Evolutionary conservation across 1,140 invertebrate species (phyloP).

Genomic region (Diorhabda sublineata): DNA sequence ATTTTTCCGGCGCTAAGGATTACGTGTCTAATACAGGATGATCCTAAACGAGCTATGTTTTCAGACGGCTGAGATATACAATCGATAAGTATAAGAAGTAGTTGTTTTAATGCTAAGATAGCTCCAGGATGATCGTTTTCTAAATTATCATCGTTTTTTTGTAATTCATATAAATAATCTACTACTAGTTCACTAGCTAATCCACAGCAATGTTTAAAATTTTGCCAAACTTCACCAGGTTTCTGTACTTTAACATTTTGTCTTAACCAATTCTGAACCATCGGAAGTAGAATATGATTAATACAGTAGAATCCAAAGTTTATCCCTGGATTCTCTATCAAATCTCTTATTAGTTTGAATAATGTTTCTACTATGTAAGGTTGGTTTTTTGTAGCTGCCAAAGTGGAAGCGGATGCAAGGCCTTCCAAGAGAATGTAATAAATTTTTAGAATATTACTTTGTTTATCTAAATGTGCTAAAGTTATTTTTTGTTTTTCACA

Average conservation of each 20-base stretch:
- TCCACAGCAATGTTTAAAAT: slow-evolving; percentile 91
- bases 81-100: slow-evolving; percentile 82
- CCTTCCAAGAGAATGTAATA: slow-evolving; percentile 91
- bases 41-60: slow-evolving; percentile 82
- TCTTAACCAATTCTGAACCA: slow-evolving; percentile 84
- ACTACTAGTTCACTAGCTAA: slow-evolving; percentile 88
- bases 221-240: slow-evolving; percentile 73
- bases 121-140: slow-evolving; percentile 50
- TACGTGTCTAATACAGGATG: slow-evolving; percentile 86
- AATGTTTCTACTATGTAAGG: slow-evolving; percentile 80
- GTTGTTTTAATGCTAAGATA: slow-evolving; percentile 79
- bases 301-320: slow-evolving; percentile 85
- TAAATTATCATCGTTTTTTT: slow-evolving; percentile 45
- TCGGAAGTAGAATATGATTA: slow-evolving; percentile 83
- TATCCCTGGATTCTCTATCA: slow-evolving; percentile 71
- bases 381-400: slow-evolving; percentile 79
- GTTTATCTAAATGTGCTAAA: slow-evolving; percentile 69
- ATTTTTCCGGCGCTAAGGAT: slow-evolving; percentile 77
- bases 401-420: slow-evolving; percentile 73
- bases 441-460: slow-evolving; percentile 81
- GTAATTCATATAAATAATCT: slow-evolving; percentile 64
- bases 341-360: slow-evolving; percentile 75
- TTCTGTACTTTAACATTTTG: slow-evolving; percentile 63
- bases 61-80: slow-evolving; percentile 87
- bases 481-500: slow-evolving; percentile 56